Evolutionary conservation across 1,140 invertebrate species (phyloP), one percentile per base, ranked within the genome.

Genomic region (Alviniconcha marisindica): DNA sequence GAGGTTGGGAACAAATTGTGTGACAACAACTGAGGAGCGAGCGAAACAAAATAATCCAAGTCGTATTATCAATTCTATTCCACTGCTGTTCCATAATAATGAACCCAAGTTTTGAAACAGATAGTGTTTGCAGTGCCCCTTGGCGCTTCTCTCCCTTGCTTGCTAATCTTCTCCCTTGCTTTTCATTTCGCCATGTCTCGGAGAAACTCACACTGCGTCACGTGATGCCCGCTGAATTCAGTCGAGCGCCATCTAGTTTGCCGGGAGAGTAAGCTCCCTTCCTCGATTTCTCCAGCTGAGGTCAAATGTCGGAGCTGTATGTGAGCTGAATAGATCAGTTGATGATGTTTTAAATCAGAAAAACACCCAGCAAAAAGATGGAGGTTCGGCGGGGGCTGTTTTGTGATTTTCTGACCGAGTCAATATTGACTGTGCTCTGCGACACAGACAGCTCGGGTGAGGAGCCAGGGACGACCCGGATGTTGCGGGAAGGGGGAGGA

Each of bases 141-240:
- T 10, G 42, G 2, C 44, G 3, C 18, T 38, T 31, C 28, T 51
- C 24, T 40, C 73, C 44, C 28, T 40, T 24, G 36, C 69, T 51
- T 2, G 40, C 73, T 76, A 76, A 76, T 76, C 73, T 40, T 28
- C 73, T 28, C 44, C 44, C 3, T 31, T 5, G 66, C 44, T 54
- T 76, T 76, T 76, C 73, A 76, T 54, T n/a, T 54, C 42, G 44
- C 44, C 73, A 51, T 54, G 73, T 76, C 73, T 33, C 73, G 40
- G 21, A 24, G 73, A 76, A 76, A 76, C 14, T 76, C 42, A 76
- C 73, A 48, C 73, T 33, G 73, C 7, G 73, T 76, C 73, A 76
- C 73, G 44, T 76, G 73, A 76, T 42, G 44, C 73, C n/a, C 40
- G 21, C 5, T 24, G 33, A 40, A 74, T n/a, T 54, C 24, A 51